Evolutionary conservation across 1,140 invertebrate genomes (phyloP).

Genomic region (Dreissena rostriformis): DNA sequence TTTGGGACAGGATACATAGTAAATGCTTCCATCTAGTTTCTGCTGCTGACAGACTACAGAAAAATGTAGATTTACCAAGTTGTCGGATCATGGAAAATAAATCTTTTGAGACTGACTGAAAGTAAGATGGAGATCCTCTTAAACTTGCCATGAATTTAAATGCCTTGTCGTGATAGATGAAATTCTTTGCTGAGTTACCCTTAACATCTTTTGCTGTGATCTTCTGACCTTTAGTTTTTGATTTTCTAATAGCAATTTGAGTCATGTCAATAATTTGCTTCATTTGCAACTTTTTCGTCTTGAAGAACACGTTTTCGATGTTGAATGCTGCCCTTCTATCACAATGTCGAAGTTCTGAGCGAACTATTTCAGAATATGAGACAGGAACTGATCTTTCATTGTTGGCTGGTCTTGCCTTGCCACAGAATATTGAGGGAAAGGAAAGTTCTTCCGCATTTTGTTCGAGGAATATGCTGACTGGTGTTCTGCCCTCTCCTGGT

Average conservation of each 20-base stretch:
- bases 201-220: constrained; percentile 8
- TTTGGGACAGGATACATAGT: constrained; percentile 1
- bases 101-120: constrained; percentile 3
- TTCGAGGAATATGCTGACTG: constrained; percentile 18
- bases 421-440: constrained; percentile 29
- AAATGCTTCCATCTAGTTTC: constrained; percentile 4
- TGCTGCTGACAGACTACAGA: constrained; percentile 9
- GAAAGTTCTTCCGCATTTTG: too few species aligned
- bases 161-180: constrained; percentile 1
- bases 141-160: neutral
- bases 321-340: constrained; percentile 35
- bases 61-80: neutral
- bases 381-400: constrained; percentile 15
- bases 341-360: constrained; percentile 5
- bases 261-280: constrained; percentile 51
- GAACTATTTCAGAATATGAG: constrained; percentile 3
- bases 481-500: constrained; percentile 16
- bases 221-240: constrained; percentile 1
- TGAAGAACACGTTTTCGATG: constrained; percentile 39
- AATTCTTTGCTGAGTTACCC: neutral
- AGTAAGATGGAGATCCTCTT: constrained; percentile 6
- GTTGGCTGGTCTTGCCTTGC: constrained; percentile 13
- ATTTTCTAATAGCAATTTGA: too few species aligned
- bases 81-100: constrained; percentile 1
- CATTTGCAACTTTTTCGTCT: constrained; percentile 50